Evolutionary conservation across 2,113 vertebrate species (phyloP), one percentile per base, ranked within the genome.

Genomic region (Protomyctophum bolini): DNA sequence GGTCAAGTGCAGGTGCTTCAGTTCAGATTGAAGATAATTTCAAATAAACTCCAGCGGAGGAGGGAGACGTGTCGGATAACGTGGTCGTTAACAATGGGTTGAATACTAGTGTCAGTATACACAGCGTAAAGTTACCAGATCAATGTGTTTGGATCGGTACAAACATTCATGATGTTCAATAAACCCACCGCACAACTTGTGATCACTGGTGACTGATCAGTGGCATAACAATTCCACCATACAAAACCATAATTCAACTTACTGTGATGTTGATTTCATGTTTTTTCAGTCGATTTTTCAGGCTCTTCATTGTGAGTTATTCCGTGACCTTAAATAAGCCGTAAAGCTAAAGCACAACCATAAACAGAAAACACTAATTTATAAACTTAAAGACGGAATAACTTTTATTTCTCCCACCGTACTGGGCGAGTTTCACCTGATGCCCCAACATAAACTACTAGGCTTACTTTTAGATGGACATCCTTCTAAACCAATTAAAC

Each of bases 231-330:
- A 1, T 29, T 52, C 45, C 33, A 41, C 1, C 50, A 55, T 58
- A 64, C 80, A 63, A 60, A 8, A 72, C 45, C 28, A 66, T 52
- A 9, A 14, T 52, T 73, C 33, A 70, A 93, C 93, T 94, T 84
- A 94, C 94, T 72, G 91, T 92, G 70, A 94, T 93, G 68, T 93
- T 91, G 2, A 94, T 91, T 85, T 98, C 97, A 67, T 97, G 96
- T 86, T 93, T 96, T 88, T 94, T 95, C 91, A 98, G 80, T 6
- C 96, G 93, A 77, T 96, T 96, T 89, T 96, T 97, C 57, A 98
- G 92, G 87, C 95, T 97, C 94, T 98, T 98, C 97, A 97, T 94
- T 89, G 80, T 63, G 59, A 68, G 12, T 60, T 50, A 58, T 50
- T 58, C 33, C n/a, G 64, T 2, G 14, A 0, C 68, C 54, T 41